These are phyloP conservation scores for Nemotelus nigrinus DNA, from an alignment of 2,888 invertebrate genomes.

Conservation along the genomic window DNA sequence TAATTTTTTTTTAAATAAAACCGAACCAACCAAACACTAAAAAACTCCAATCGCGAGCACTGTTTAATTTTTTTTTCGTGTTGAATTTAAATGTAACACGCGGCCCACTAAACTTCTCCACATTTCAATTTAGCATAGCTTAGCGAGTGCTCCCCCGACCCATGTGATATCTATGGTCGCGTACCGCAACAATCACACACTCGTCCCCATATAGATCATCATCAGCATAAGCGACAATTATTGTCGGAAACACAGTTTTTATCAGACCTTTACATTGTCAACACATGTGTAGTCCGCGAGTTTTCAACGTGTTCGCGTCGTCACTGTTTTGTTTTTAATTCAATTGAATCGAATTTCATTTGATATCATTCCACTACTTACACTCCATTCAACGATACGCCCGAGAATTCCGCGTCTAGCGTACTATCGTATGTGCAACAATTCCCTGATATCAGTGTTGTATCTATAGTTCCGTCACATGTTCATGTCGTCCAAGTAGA, in stretches of 20 bases:
- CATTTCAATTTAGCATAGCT: conserved; percentile 1
- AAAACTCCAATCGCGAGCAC: neutral
- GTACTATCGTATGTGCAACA: too few species aligned
- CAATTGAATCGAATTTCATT: too few species aligned
- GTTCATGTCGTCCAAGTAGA: too few species aligned
- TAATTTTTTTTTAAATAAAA: neutral
- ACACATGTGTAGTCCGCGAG: conserved; percentile 24
- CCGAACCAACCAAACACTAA: neutral
- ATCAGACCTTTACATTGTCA: conserved; percentile 44
- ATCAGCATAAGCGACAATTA: neutral
- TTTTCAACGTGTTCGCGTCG: neutral
- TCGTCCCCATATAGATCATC: neutral
- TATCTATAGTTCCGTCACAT: too few species aligned
- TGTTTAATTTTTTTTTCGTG: conserved; percentile 32
- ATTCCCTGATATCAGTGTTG: too few species aligned
- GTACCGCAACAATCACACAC: neutral
- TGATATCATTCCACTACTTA: too few species aligned
- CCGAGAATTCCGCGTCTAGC: too few species aligned
- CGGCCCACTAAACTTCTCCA: neutral
- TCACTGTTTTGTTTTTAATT: neutral
- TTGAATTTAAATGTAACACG: conserved; percentile 31
- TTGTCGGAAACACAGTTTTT: conserved; percentile 40
- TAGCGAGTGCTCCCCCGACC: neutral
- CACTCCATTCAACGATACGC: too few species aligned
- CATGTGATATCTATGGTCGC: conserved; percentile 6